Evolutionary conservation across 2,888 invertebrate genomes (phyloP).

Genomic region (Phorcus lineatus): DNA sequence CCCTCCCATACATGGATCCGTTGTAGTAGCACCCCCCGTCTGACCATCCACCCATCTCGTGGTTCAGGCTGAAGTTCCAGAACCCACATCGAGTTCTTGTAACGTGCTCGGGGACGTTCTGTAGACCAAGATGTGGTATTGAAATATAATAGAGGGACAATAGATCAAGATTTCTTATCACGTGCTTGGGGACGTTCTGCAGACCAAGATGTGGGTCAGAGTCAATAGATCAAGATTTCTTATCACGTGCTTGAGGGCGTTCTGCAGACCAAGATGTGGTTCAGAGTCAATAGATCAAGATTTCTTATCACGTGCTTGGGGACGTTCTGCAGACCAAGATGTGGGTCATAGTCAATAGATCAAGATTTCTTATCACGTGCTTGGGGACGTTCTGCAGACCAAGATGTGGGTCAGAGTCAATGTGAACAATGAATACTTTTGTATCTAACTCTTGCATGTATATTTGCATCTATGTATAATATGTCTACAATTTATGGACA

Average conservation of each 20-base stretch:
- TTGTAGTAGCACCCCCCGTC: slow-evolving; percentile 59
- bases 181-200: background rate
- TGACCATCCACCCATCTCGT: slow-evolving; percentile 65
- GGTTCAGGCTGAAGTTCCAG: slow-evolving; percentile 63
- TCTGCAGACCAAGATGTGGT: slow-evolving; percentile 27
- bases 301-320: background rate
- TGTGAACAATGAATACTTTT: background rate
- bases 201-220: background rate
- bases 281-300: slow-evolving; percentile 51
- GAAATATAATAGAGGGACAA: background rate
- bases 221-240: background rate
- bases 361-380: slow-evolving; percentile 6
- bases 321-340: background rate
- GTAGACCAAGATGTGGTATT: background rate
- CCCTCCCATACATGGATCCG: slow-evolving; percentile 57
- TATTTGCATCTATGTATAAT: too few relatives aligned
- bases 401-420: background rate
- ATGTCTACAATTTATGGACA: too few relatives aligned
- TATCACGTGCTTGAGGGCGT: background rate
- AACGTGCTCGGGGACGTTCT: background rate
- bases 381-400: background rate
- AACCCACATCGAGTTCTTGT: slow-evolving; percentile 51
- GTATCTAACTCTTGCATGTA: too few relatives aligned
- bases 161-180: background rate
- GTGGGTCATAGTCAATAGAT: background rate